These are phyloP conservation scores for Plagodis pulveraria DNA, from an alignment of 2,888 invertebrate genomes.

Conservation along the genomic window DNA sequence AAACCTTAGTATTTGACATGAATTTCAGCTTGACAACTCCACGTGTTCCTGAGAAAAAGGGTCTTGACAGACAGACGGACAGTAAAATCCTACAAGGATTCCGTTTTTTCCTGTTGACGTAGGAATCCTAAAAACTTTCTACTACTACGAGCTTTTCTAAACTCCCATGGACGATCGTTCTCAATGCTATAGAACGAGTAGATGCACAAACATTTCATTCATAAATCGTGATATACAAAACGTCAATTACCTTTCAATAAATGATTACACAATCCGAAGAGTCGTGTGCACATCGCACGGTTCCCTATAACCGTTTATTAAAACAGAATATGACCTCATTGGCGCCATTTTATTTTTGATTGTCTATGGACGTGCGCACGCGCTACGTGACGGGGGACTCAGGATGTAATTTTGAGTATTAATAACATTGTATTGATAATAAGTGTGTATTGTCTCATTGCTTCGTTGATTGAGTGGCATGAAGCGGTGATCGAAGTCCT, in stretches of 20 bases:
- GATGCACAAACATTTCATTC: conserved; percentile 18
- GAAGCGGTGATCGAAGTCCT: too few relatives aligned
- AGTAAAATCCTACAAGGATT: too few relatives aligned
- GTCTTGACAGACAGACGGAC: too few relatives aligned
- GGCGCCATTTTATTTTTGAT: conserved; percentile 46
- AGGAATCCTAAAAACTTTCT: too few relatives aligned
- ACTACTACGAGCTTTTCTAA: too few relatives aligned
- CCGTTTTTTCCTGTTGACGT: too few relatives aligned
- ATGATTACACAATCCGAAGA: conserved; percentile 26
- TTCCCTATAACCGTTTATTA: conserved; percentile 33
- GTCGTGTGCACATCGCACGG: conserved; percentile 38
- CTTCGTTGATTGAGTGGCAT: too few relatives aligned
- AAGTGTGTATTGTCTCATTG: too few relatives aligned
- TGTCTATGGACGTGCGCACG: conserved; percentile 42
- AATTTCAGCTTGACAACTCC: too few relatives aligned
- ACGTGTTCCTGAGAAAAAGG: too few relatives aligned
- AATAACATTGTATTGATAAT: background rate
- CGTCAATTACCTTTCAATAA: conserved; percentile 22
- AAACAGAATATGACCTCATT: conserved; percentile 34
- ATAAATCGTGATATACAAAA: conserved; percentile 19
- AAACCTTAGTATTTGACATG: too few relatives aligned
- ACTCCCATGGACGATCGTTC: background rate
- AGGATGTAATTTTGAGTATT: conserved; percentile 21
- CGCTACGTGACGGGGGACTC: conserved; percentile 39
- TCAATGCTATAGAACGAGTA: background rate